Evolutionary conservation across 2,797 vertebrate genomes (phyloP), one percentile per base, ranked within the genome.

Genomic region (Manis pentadactyla): DNA sequence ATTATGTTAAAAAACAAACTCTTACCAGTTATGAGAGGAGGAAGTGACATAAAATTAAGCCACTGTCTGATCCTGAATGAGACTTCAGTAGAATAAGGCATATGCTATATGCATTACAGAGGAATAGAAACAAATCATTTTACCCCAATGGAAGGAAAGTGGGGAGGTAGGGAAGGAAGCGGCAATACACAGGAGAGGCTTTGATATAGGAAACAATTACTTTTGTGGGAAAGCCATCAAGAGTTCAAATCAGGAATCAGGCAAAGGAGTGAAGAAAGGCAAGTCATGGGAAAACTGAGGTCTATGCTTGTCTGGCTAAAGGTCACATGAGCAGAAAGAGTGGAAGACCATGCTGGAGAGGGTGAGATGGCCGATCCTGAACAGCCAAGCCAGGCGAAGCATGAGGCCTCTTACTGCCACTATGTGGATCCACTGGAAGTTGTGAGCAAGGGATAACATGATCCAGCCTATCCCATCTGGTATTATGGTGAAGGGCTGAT

Each of bases 181-280:
- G 61, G 34, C 51, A 4, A 51, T 95, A 57, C 13, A 79, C 10
- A 82, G 37, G 73, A 78, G 87, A 90, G 87, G 15, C 12, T 71
- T 42, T 49, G 42, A 53, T 15, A 46, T 8, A 74, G 34, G 51
- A 2, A 82, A 31, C 14, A 79, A 79, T n/a, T 83, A 83, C 51
- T 73, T 75, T 46, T 96, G 8, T 86, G 31, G 87, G 39, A 83
- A 95, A 88, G 74, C 57, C 37, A 55, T 51, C 17, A 81, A 55
- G n/a, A 59, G 39, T 82, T 94, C 34, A 93, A 84, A 93, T 51
- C 29, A 92, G 42, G 23, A 91, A 87, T 68, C 39, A 87, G 69
- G 66, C 11, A 91, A 86, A 91, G 15, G 59, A 37, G 7, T 0
- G 5, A 82, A 92, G n/a, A 53, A 42, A 55, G 15, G 46, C 27